Conservation (phyloP, 1,140 invertebrate genomes). For the Ruditapes philippinarum region DNA sequence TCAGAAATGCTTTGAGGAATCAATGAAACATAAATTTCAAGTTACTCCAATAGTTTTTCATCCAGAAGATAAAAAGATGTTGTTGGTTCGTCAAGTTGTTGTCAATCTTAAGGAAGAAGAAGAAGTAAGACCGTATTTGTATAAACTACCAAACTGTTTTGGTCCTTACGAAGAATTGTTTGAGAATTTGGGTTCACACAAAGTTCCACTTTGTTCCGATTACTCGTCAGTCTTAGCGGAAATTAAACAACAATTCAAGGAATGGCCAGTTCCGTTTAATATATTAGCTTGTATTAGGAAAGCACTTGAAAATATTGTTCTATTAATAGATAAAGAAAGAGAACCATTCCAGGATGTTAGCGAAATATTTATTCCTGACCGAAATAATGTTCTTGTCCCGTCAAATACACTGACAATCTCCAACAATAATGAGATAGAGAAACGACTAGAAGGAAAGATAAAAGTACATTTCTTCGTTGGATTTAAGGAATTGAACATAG, state of each 20-base stretch:
- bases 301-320: constrained; percentile 54
- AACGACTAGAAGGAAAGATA: constrained; percentile 26
- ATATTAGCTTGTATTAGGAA: constrained; percentile 69
- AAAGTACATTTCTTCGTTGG: constrained; percentile 63
- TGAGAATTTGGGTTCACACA: constrained; percentile 69
- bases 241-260: constrained; percentile 29
- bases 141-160: constrained; percentile 69
- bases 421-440: constrained; percentile 18
- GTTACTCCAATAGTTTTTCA: constrained; percentile 57
- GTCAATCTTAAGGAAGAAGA: constrained; percentile 67
- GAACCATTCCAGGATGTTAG: constrained; percentile 62
- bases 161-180: constrained; percentile 75
- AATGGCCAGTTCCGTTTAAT: constrained; percentile 68
- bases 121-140: constrained; percentile 73
- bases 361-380: constrained; percentile 74
- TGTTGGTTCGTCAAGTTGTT: constrained; percentile 67
- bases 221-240: neutral
- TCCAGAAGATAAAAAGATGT: constrained; percentile 63
- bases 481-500: neutral
- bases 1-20: neutral
- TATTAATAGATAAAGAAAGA: too few relatives aligned
- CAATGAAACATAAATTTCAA: neutral
- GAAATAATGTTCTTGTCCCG: constrained; percentile 20
- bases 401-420: constrained; percentile 66
- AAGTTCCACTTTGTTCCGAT: constrained; percentile 46